Base-by-base conservation (phyloP, 2,113 vertebrate species). In the Enhydra lutris region DNA sequence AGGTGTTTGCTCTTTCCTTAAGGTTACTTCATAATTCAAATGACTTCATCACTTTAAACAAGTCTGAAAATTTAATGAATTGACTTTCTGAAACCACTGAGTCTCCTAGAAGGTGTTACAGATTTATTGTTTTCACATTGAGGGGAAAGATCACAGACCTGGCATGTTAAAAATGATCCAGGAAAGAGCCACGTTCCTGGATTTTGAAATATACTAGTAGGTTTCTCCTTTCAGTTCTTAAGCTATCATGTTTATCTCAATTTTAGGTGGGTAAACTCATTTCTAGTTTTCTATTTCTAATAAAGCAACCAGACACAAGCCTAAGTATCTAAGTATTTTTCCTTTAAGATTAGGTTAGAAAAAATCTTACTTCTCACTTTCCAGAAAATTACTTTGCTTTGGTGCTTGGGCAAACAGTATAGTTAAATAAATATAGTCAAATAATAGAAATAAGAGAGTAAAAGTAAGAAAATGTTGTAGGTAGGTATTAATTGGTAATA, bases 331-430 rank as follows among this genome's bases (percentile, higher is more conserved):
- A 59, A n/a, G 20, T 59, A 69, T 71, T 95, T 93, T 91, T 81
- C n/a, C 31, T 76, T 87, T 96, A 80, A 95, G 55, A 89, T 76
- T 88, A 42, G 31, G 23, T 76, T 31, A 18, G 34, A 74, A 67
- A 90, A 29, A 65, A 31, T 89, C 52, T 81, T 45, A 52, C 52
- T 89, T 97, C 47, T 94, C 45, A 63, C 26, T 90, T 95, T 71
- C 9, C 23, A 92, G 71, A 89, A 97, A 90, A 81, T 82, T 93
- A 65, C 50, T 93, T 83, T 85, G 24, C 67, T 82, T 90, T 90
- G 21, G 24, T 95, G 45, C 57, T 96, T 85, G 82, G 36, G 42
- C 10, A 95, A 91, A 85, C 17, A 80, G 52, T 80, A 92, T 73
- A 92, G 90, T 92, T 95, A 73, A 87, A 45, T 42, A 86, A 34